Conservation (phyloP, 1,140 invertebrate genomes). For the Sycophila sp. region DNA sequence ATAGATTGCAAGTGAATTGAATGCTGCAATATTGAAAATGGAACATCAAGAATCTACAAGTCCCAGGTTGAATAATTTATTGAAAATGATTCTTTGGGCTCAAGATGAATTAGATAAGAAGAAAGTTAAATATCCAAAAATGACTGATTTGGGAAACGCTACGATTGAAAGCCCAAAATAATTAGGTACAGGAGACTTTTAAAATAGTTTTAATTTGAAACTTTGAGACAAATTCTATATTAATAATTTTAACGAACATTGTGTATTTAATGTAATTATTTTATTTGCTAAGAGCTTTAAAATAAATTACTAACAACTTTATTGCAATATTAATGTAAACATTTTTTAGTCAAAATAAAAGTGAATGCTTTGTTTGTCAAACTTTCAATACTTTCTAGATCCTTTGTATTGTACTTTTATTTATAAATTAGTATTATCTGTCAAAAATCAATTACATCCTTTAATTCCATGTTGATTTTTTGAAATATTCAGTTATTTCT, state of each 20-base stretch:
- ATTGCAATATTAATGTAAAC: constrained; percentile 34
- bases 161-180: constrained; percentile 82
- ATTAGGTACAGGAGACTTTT: constrained; percentile 39
- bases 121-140: constrained; percentile 91
- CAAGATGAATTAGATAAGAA: constrained; percentile 95
- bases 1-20: constrained; percentile 95
- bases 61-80: constrained; percentile 87
- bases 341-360: constrained; percentile 38
- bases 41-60: constrained; percentile 90
- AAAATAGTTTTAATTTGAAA: constrained; percentile 30
- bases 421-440: too few species aligned
- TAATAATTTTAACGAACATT: constrained; percentile 18
- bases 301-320: constrained; percentile 31
- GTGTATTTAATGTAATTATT: constrained; percentile 18
- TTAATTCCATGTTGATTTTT: too few species aligned
- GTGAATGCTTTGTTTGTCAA: constrained; percentile 42
- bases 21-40: constrained; percentile 93
- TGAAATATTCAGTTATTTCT: too few species aligned
- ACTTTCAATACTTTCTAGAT: too few species aligned
- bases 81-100: constrained; percentile 94
- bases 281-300: constrained; percentile 18
- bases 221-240: constrained; percentile 18
- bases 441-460: not conserved
- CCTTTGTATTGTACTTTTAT: not conserved
- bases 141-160: constrained; percentile 87